Base-by-base conservation (phyloP, 2,797 vertebrate species). In the Anguilla pacifica region DNA sequence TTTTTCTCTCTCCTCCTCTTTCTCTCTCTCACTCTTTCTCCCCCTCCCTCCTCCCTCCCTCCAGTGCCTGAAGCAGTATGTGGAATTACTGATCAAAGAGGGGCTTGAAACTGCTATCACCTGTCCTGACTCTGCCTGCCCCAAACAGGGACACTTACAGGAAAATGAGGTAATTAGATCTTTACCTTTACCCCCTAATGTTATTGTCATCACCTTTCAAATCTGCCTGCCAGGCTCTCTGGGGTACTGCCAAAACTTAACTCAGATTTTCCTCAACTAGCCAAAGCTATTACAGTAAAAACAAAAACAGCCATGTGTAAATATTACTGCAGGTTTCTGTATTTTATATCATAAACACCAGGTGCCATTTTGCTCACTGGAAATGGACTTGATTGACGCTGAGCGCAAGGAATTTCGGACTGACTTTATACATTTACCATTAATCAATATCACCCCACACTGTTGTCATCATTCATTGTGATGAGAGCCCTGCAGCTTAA, bases 11-110 rank as follows among this genome's bases (percentile, higher is more conserved):
- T 31, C 28, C 31, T 11, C 59, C 46, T 72, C 70, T 79, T 15
- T 72, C 70, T 79, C 74, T 79, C 74, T 43, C 74, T 79, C 74
- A 15, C 74, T 46, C 35, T 35, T 15, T 13, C 4, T 43, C 77
- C 46, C 13, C 59, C 17, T 28, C 49, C 31, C 22, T 77, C 49
- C 77, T 79, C 22, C 0, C 79, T 85, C 89, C 85, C 93, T 91
- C 46, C 93, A 97, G 97, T 97, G 97, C 95, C 95, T 97, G 92
- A 97, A 97, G 93, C 97, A 97, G 91, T 97, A 97, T 2, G 95
- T 97, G 85, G 96, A 97, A 88, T 95, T 98, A 89, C 91, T 97
- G 89, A 97, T 98, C 93, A 97, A 95, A 93, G 97, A 97, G 93
- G 97, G 97, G 86, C 92, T 97, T 46, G 97, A 97, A 93, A 95